Conservation (phyloP, 2,797 vertebrate genomes). For the Macrochelys suwanniensis region DNA sequence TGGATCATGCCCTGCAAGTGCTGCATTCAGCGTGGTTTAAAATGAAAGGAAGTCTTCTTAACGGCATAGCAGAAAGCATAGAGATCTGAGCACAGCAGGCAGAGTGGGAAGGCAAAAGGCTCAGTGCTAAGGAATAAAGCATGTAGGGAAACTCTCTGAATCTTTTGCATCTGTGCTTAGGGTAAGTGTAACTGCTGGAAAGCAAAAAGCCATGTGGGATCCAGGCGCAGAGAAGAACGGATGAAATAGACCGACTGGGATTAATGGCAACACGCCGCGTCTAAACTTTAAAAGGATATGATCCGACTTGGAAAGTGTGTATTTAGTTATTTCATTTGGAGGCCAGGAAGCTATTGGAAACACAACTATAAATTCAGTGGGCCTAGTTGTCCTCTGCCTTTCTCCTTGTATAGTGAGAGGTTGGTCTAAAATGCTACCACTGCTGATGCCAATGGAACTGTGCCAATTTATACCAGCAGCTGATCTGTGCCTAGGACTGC, state of each 20-base stretch:
- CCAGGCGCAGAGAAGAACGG: conserved; percentile 44
- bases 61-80: conserved; percentile 21
- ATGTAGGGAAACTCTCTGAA: conserved; percentile 32
- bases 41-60: conserved; percentile 46
- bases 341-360: background rate
- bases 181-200: conserved; percentile 37
- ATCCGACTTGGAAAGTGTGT: background rate
- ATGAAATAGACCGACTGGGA: conserved; percentile 37
- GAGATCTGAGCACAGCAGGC: conserved; percentile 43
- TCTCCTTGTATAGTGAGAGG: background rate
- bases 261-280: background rate
- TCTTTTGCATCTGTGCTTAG: conserved; percentile 34
- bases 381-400: background rate
- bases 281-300: conserved; percentile 22
- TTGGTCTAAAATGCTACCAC: background rate
- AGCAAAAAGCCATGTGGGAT: conserved; percentile 38
- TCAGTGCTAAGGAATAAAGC: conserved; percentile 21
- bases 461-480: background rate
- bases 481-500: background rate
- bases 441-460: fast-evolving
- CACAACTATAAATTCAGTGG: background rate
- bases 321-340: conserved; percentile 4
- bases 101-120: conserved; percentile 37
- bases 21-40: conserved; percentile 53
- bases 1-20: conserved; percentile 15